phyloP scores from a whole-genome alignment of 1,140 invertebrate genomes.

The Drosophila littoralis region DNA sequence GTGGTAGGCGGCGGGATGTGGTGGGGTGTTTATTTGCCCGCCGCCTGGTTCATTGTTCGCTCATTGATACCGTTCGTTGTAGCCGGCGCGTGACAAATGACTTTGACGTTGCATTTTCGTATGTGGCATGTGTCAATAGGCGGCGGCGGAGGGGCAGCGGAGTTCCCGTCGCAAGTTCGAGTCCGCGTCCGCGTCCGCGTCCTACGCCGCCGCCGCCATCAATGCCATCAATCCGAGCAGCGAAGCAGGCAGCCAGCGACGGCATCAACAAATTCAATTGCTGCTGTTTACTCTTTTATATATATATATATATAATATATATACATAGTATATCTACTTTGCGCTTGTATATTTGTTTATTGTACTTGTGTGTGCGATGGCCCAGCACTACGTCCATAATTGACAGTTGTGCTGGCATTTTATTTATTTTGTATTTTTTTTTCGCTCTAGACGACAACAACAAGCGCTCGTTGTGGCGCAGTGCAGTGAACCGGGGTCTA shows the following conservation, averaged over 20 bases:
- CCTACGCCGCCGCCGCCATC: conserved; percentile 60
- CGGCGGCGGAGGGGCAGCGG: not conserved
- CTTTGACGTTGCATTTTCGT: conserved; percentile 79
- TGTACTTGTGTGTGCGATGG: conserved; percentile 45
- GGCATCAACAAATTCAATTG: conserved; percentile 72
- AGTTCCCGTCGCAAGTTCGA: conserved; percentile 16
- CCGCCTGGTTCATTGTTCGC: conserved; percentile 76
- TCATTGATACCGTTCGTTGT: conserved; percentile 66
- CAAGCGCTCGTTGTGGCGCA: conserved; percentile 22
- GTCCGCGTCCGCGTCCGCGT: conserved; percentile 48
- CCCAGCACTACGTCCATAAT: conserved; percentile 69
- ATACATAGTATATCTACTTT: not conserved
- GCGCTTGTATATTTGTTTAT: conserved; percentile 45
- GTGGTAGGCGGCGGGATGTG: not conserved
- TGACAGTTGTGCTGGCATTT: conserved; percentile 78
- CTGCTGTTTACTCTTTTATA: conserved; percentile 61
- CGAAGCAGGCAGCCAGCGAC: conserved; percentile 32
- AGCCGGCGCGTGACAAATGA: conserved; percentile 79
- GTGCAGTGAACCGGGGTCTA: conserved; percentile 75
- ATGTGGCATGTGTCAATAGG: conserved; percentile 60
- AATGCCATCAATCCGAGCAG: conserved; percentile 49
- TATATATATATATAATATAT: conserved; percentile 17
- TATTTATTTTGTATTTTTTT: conserved; percentile 65
- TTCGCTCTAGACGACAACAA: conserved; percentile 43
- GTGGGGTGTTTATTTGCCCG: conserved; percentile 55